Base-by-base conservation (phyloP, 2,797 vertebrate genomes). In the Pogonophryne albipinna region DNA sequence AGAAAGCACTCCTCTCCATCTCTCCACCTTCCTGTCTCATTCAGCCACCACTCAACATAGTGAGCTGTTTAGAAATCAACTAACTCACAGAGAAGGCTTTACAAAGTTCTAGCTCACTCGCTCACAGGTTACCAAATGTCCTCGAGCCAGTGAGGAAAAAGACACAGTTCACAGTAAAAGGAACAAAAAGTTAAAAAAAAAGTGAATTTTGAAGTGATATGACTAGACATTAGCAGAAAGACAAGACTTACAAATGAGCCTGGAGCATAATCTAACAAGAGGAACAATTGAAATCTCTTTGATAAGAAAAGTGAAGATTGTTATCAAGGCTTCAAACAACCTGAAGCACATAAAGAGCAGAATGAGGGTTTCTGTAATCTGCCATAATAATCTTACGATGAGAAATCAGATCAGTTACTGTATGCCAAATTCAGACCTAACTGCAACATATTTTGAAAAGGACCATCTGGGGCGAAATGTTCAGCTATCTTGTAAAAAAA, bases 51-150 rank as follows among this genome's bases (percentile, higher is more conserved):
- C 53, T 56, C 55, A 41, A 55, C 9, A 57, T 13, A 34, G 19
- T 0, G 10, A 60, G 49, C n/a, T 49, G 15, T 67, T 78, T 78
- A 74, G 47, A 76, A 85, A 78, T 51, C 71, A 57, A 15, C 51
- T 31, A 9, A 75, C 44, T 11, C 41, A 3, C 55, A 20, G 47
- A 16, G 1, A 10, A 69, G 9, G 57, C 66, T 67, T 45, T 38
- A 53, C 64, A 66, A 68, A 47, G 50, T 80, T 71, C 50, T 62
- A 58, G 60, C 51, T 76, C 56, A 47, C 63, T 77, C 15, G 46
- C 53, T 78, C 71, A 56, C 41, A 78, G 67, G 64, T 63, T 67
- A 84, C 34, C 67, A 67, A 77, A 52, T n/a, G 51, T 59, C 59
- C 59, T 1, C 2, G 34, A 80, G 71, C 66, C 19, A 71, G 49